Percentiles rank a stretch among this genome's conserved stretches.
These are phyloP conservation scores for Diplodus sargus DNA, from an alignment of 2,797 vertebrate species.

Conservation along the genomic window DNA sequence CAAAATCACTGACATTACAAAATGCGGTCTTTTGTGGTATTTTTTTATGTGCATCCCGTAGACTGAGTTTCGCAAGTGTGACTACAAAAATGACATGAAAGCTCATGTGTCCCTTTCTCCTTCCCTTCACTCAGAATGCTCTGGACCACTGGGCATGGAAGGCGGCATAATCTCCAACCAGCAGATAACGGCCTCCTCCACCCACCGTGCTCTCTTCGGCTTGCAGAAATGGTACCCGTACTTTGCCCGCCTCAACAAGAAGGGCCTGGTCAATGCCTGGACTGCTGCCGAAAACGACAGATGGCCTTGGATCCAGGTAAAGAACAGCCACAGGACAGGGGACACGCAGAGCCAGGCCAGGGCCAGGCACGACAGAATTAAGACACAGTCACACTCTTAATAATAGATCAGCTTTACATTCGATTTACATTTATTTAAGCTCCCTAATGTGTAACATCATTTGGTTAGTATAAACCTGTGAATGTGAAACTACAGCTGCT, in stretches of 20 bases:
- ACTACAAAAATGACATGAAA: conserved; percentile 9
- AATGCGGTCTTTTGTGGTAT: conserved; percentile 14
- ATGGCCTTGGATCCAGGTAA: conserved; percentile 99
- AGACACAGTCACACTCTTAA: conserved; percentile 24
- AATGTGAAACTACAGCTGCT: conserved; percentile 15
- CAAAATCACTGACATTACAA: conserved; percentile 33
- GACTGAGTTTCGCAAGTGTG: conserved; percentile 9
- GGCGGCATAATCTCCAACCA: conserved; percentile 99
- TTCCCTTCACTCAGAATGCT: conserved; percentile 89
- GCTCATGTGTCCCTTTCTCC: conserved; percentile 34
- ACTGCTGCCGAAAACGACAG: conserved; percentile 99
- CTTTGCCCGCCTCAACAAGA: conserved; percentile 98
- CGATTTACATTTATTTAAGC: background rate
- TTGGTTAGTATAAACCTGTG: conserved; percentile 5
- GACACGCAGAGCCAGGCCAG: conserved; percentile 18
- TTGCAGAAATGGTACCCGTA: conserved; percentile 99
- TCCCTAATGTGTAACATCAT: fast-evolving
- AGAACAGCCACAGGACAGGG: conserved; percentile 64
- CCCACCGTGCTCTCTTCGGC: conserved; percentile 97
- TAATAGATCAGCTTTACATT: conserved; percentile 12
- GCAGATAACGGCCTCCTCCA: conserved; percentile 98
- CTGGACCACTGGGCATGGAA: conserved; percentile 97
- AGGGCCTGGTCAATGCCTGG: conserved; percentile 99
- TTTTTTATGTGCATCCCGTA: conserved; percentile 19
- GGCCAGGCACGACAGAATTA: conserved; percentile 28